Evolutionary conservation across 2,888 invertebrate species (phyloP), one percentile per base, ranked within the genome.

Genomic region (Dasysyrphus albostriatus): DNA sequence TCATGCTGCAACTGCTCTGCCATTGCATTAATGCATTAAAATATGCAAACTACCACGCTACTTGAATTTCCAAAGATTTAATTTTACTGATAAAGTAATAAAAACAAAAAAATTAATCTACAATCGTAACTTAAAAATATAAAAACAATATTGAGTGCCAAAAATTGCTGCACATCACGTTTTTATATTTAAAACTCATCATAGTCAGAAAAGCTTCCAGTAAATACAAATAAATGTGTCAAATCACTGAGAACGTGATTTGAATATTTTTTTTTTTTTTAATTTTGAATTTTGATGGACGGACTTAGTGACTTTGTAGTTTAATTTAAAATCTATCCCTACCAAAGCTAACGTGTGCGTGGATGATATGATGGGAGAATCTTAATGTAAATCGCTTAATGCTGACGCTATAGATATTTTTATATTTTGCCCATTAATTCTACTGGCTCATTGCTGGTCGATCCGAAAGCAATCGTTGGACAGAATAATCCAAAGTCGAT

Each of bases 191-290:
- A 61, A 81, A 61, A 61, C 34, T 47, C n/a, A 73, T 78, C 67
- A 65, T n/a, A n/a, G n/a, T 9, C 24, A 44, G 44, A 67, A 61
- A 56, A 74, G 74, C 72, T 65, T 72, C 72, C 72, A 63, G 58
- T 72, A 9, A 29, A 34, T 80, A 67, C 39, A 56, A 67, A 81
- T 81, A 83, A 83, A 87, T 87, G 83, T 83, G 87, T 83, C 83
- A 87, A 75, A 83, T 70, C 65, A 77, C 10, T 14, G 51, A 44
- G 44, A 32, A 87, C 87, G 87, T 87, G 87, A 78, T 70, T 34
- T 14, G 87, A 59, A 78, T 87, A 24, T 5, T 39, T 12, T 19
- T 2, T 19, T 37, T 65, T 39, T n/a, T 5, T 39, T 12, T 19
- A 5, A 34, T 37, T 65, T 39, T n/a, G 4, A 56, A 29, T 19